Conservation (phyloP, 2,888 invertebrate species). For the Amphipyra berbera region DNA sequence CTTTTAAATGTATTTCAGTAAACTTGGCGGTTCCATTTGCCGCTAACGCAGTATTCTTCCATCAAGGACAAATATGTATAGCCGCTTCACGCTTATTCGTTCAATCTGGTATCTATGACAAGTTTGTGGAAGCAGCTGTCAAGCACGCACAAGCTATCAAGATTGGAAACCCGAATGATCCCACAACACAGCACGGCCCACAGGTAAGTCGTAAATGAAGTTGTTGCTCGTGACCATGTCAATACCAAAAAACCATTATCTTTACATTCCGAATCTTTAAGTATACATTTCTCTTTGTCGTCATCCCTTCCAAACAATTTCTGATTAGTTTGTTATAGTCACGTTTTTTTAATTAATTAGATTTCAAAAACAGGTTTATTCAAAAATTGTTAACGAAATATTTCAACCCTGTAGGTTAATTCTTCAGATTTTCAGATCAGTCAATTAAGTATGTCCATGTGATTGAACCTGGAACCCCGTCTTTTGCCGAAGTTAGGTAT, state of each 20-base stretch:
- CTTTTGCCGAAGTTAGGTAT: too few relatives aligned
- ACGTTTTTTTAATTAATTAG: too few relatives aligned
- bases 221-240: not conserved
- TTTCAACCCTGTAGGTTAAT: too few relatives aligned
- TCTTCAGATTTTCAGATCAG: too few relatives aligned
- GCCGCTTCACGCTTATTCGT: conserved; percentile 66
- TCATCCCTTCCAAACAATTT: too few relatives aligned
- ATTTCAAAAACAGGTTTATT: too few relatives aligned
- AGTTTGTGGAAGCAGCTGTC: conserved; percentile 93
- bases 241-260: not conserved
- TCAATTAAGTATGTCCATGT: too few relatives aligned
- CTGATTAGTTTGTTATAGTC: too few relatives aligned
- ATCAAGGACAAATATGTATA: conserved; percentile 64
- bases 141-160: conserved; percentile 91
- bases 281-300: too few relatives aligned
- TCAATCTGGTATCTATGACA: conserved; percentile 91
- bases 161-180: conserved; percentile 93
- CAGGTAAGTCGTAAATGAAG: conserved; percentile 78
- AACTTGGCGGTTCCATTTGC: conserved; percentile 61
- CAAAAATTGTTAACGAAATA: too few relatives aligned
- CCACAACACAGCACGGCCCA: conserved; percentile 91
- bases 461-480: too few relatives aligned
- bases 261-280: not conserved
- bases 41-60: conserved; percentile 57
- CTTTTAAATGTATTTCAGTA: conserved; percentile 34